phyloP scores from a whole-genome alignment of 2,113 vertebrate species.

The Cepphus grylle region DNA sequence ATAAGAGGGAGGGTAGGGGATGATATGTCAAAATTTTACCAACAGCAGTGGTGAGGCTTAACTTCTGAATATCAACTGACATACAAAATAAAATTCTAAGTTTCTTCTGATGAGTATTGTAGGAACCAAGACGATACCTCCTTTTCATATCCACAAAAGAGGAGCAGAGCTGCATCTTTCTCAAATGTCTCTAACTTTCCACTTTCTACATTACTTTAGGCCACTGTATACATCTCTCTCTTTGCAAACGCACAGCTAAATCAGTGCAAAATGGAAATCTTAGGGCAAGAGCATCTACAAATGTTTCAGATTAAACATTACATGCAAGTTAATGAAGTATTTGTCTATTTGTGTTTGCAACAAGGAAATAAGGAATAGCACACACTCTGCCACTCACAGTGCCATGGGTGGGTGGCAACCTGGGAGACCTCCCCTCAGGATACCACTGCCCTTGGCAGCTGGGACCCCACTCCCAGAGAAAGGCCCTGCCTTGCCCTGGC shows the following conservation, averaged over 20 bases:
- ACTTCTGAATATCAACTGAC: background rate
- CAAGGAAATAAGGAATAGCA: background rate
- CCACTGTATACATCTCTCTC: background rate
- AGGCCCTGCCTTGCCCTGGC: background rate
- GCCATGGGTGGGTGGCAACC: background rate
- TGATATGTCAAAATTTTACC: background rate
- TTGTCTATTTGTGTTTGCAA: background rate
- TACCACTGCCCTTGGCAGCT: background rate
- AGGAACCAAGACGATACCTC: background rate
- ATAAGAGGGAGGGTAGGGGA: background rate
- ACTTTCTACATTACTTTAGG: background rate
- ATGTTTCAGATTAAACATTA: background rate
- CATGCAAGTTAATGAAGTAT: background rate
- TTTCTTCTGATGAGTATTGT: background rate
- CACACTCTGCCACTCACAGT: background rate
- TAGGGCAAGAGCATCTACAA: background rate
- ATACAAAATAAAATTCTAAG: background rate
- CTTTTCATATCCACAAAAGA: background rate
- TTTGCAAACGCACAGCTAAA: background rate
- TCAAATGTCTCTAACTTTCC: background rate
- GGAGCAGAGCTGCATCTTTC: background rate
- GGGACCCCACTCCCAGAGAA: background rate
- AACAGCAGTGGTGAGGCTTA: background rate
- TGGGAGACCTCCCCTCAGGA: background rate
- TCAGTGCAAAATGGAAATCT: background rate